phyloP scores from a whole-genome alignment of 2,797 vertebrate species.

The Passerculus sandwichensis region DNA sequence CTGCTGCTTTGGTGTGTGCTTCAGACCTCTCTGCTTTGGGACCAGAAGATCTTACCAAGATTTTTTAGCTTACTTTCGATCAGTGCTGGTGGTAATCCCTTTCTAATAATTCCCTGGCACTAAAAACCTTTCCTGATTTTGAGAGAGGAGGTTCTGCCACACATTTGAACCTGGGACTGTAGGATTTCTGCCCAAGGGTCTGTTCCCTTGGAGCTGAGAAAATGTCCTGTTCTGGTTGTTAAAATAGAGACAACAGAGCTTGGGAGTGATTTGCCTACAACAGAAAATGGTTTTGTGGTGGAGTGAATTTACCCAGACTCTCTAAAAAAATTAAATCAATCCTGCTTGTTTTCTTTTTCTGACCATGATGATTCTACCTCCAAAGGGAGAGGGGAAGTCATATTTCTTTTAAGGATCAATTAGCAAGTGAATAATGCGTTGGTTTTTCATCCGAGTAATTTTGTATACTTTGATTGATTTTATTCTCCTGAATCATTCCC shows the following conservation, averaged over 20 bases:
- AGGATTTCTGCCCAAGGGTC: background rate
- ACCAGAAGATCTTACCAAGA: background rate
- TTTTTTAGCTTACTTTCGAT: background rate
- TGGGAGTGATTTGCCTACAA: background rate
- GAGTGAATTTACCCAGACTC: background rate
- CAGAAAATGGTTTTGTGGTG: background rate
- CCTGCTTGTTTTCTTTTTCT: background rate
- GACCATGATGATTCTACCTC: background rate
- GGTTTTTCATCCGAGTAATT: background rate
- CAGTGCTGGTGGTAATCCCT: slow-evolving; percentile 4
- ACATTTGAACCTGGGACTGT: background rate
- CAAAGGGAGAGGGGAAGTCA: background rate
- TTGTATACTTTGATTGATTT: background rate
- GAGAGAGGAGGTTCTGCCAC: background rate
- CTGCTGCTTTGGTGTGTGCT: background rate
- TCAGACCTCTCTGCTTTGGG: background rate
- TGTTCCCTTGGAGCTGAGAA: background rate
- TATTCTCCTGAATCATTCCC: background rate
- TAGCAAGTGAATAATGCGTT: background rate
- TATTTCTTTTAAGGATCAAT: background rate
- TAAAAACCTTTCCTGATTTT: background rate
- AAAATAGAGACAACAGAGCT: background rate
- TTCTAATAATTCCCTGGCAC: slow-evolving; percentile 5
- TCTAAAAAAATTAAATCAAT: background rate
- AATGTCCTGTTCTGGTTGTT: background rate